phyloP scores from a whole-genome alignment of 2,113 vertebrate genomes.

The Chauna torquata region DNA sequence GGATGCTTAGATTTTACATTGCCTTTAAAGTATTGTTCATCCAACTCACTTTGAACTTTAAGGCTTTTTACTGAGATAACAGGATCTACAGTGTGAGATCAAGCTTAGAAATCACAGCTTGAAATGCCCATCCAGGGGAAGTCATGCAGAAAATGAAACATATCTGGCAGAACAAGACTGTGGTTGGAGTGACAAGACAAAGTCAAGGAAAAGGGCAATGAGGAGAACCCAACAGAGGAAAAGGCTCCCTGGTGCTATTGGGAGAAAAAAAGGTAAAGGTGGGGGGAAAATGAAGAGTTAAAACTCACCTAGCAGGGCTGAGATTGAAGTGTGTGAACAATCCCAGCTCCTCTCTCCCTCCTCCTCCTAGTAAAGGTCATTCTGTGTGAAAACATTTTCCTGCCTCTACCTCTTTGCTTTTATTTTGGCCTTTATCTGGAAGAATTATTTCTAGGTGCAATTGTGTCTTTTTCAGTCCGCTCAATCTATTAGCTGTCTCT shows the following conservation, averaged over 20 bases:
- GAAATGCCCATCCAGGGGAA: conserved; percentile 79
- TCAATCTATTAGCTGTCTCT: background rate
- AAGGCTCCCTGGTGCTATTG: conserved; percentile 49
- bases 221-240: conserved; percentile 37
- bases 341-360: background rate
- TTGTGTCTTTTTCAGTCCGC: background rate
- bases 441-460: background rate
- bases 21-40: conserved; percentile 72
- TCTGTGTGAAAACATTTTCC: background rate
- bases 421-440: background rate
- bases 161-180: conserved; percentile 73
- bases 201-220: conserved; percentile 73
- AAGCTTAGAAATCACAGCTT: conserved; percentile 80
- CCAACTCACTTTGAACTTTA: conserved; percentile 78
- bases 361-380: conserved; percentile 23
- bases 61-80: conserved; percentile 73
- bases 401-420: conserved; percentile 3
- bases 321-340: conserved; percentile 12
- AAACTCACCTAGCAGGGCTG: conserved; percentile 8
- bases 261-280: background rate
- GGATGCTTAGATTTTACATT: conserved; percentile 34
- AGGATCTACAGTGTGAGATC: conserved; percentile 72
- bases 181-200: conserved; percentile 70
- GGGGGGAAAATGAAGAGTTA: conserved; percentile 50
- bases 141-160: conserved; percentile 80